Evolutionary conservation across 1,140 invertebrate species (phyloP).

Genomic region (Drosophila truncata): DNA sequence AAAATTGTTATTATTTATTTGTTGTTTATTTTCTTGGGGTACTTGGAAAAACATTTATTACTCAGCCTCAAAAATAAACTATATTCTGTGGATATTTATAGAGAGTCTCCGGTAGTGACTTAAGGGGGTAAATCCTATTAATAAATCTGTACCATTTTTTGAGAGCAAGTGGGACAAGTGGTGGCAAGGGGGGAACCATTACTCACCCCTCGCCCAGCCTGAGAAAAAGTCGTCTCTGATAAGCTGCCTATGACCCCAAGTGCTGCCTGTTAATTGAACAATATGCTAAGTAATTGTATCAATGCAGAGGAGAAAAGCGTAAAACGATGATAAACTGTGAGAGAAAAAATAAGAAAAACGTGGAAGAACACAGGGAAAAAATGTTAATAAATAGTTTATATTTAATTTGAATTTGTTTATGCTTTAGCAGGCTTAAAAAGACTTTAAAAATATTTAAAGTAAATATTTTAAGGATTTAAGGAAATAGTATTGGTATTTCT

Average conservation of each 20-base stretch:
- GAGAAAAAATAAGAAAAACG: not conserved
- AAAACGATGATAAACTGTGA: not conserved
- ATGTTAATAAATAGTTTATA: not conserved
- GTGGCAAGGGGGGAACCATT: not conserved
- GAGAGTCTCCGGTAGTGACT: not conserved
- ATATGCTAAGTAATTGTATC: constrained; percentile 76
- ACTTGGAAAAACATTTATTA: not conserved
- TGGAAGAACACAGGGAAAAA: not conserved
- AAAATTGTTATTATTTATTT: not conserved
- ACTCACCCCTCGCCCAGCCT: constrained; percentile 14
- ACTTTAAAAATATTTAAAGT: not conserved
- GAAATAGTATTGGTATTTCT: too few species aligned
- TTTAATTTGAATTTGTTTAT: not conserved
- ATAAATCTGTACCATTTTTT: constrained; percentile 16
- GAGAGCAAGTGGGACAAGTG: not conserved
- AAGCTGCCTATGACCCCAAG: constrained; percentile 45
- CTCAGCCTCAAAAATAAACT: not conserved
- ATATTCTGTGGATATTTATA: not conserved
- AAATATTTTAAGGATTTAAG: not conserved
- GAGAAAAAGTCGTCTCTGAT: constrained; percentile 31
- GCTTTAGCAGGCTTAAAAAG: not conserved
- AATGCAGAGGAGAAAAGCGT: not conserved
- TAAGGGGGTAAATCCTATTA: not conserved
- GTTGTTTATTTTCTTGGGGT: not conserved
- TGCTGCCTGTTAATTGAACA: constrained; percentile 58